phyloP scores from a whole-genome alignment of 1,140 invertebrate genomes.

The Rhopalosiphum maidis region DNA sequence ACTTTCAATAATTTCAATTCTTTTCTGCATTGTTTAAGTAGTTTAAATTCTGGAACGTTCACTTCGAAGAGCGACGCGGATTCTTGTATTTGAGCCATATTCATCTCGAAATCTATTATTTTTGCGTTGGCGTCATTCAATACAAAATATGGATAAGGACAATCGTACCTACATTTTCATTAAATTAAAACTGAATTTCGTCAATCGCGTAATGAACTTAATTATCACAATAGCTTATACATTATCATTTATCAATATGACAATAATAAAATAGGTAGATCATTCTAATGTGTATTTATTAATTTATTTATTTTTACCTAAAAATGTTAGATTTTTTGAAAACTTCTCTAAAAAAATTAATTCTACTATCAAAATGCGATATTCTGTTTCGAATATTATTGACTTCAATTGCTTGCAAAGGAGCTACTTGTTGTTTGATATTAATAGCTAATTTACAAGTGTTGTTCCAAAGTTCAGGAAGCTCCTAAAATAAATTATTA shows the following conservation, averaged over 20 bases:
- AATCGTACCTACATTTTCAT: slow-evolving; percentile 73
- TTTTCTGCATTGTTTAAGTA: slow-evolving; percentile 87
- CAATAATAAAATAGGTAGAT: not conserved
- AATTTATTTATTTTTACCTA: slow-evolving; percentile 59
- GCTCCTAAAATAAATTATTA: slow-evolving; percentile 69
- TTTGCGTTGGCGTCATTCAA: slow-evolving; percentile 82
- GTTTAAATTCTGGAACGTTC: slow-evolving; percentile 90
- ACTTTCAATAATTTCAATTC: slow-evolving; percentile 90
- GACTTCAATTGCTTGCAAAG: slow-evolving; percentile 93
- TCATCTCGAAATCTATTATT: slow-evolving; percentile 78
- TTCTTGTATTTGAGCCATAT: slow-evolving; percentile 85
- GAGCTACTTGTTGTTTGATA: slow-evolving; percentile 93
- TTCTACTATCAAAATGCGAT: slow-evolving; percentile 82
- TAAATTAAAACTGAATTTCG: not conserved
- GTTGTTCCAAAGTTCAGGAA: slow-evolving; percentile 94
- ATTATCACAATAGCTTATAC: not conserved
- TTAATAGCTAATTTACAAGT: slow-evolving; percentile 91
- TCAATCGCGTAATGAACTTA: not conserved
- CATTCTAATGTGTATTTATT: not conserved
- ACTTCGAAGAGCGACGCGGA: slow-evolving; percentile 94
- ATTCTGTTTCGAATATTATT: slow-evolving; percentile 86
- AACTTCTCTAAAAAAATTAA: slow-evolving; percentile 84
- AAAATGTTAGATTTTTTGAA: slow-evolving; percentile 71
- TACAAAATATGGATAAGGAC: slow-evolving; percentile 77
- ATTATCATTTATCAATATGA: not conserved